These are phyloP conservation scores for Cygnus atratus DNA, from an alignment of 2,113 vertebrate species.

Conservation along the genomic window DNA sequence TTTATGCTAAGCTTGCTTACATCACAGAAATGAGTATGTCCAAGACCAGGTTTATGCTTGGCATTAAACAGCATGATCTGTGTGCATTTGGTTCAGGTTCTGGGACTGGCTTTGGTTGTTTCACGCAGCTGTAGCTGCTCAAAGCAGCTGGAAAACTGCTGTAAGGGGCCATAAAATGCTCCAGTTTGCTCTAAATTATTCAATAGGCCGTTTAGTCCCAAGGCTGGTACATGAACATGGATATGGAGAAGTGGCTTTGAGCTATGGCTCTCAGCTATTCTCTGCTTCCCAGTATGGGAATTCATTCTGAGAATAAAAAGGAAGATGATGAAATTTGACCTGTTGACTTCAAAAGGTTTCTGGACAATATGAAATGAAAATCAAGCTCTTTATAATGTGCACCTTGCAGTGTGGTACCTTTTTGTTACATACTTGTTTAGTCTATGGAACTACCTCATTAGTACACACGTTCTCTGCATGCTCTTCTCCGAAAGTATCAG, in stretches of 20 bases:
- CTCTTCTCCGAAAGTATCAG: background rate
- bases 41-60: background rate
- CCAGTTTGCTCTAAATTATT: constrained; percentile 18
- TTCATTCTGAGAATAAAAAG: background rate
- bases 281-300: background rate
- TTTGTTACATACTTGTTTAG: background rate
- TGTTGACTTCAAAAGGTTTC: background rate
- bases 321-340: background rate
- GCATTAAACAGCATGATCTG: background rate
- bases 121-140: background rate
- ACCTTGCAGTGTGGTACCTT: background rate
- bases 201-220: background rate
- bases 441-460: background rate
- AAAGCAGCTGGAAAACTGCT: constrained; percentile 8
- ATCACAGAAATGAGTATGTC: background rate
- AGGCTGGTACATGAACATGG: background rate
- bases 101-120: background rate
- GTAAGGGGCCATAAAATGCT: background rate
- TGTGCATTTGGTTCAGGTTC: background rate
- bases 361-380: background rate
- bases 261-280: background rate
- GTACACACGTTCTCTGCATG: background rate
- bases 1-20: background rate
- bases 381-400: background rate
- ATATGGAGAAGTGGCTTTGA: background rate